These are phyloP conservation scores for Chascanopsetta lugubris DNA, from an alignment of 2,113 vertebrate species.

Conservation along the genomic window DNA sequence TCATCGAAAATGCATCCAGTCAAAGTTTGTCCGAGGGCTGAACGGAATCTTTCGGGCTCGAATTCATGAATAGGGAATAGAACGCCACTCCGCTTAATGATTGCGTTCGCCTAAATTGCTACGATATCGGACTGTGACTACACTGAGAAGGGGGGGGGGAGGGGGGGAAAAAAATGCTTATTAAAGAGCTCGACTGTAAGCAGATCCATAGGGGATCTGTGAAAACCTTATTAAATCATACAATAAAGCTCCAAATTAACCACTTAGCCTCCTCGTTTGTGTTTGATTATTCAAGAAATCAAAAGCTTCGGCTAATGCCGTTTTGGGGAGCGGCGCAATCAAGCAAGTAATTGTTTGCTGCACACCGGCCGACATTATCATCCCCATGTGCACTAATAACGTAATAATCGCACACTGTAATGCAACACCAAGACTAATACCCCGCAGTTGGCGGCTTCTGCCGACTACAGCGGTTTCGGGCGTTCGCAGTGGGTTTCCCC, in stretches of 20 bases:
- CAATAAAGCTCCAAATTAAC: conserved; percentile 52
- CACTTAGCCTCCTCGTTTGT: conserved; percentile 47
- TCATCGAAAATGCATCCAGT: conserved; percentile 44
- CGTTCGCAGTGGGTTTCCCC: no score
- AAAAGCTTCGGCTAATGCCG: conserved; percentile 54
- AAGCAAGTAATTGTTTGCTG: conserved; percentile 41
- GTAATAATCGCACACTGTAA: conserved; percentile 28
- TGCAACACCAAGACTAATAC: conserved; percentile 5
- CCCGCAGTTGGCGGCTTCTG: not conserved
- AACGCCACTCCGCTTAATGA: conserved; percentile 17
- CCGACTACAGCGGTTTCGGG: not conserved
- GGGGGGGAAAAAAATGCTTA: conserved; percentile 46
- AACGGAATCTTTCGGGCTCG: not conserved
- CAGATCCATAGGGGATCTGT: conserved; percentile 51
- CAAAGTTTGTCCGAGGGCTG: conserved; percentile 51
- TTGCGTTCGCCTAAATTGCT: conserved; percentile 1
- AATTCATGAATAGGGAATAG: conserved; percentile 44
- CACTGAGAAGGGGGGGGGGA: conserved; percentile 38
- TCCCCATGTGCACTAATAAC: conserved; percentile 37
- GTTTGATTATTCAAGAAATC: conserved; percentile 55
- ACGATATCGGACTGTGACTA: conserved; percentile 43
- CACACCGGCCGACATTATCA: conserved; percentile 33
- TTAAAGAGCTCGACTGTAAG: conserved; percentile 25
- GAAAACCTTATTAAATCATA: conserved; percentile 60
- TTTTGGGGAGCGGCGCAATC: conserved; percentile 50